Base-by-base conservation (phyloP, 2,113 vertebrate genomes). In the Noctilio leporinus region DNA sequence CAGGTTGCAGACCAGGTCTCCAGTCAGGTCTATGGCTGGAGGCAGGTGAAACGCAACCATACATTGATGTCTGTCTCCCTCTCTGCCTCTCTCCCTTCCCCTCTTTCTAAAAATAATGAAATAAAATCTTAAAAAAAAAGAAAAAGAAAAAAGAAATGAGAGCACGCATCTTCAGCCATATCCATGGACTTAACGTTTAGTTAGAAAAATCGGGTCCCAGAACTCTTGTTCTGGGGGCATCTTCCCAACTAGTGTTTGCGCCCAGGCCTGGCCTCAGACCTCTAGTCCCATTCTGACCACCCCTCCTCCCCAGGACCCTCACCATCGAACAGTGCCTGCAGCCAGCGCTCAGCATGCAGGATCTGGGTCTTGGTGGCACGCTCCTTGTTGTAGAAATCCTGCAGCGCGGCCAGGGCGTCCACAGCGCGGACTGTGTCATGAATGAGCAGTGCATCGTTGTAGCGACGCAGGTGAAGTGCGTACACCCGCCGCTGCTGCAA, bases 401-500 rank as follows among this genome's bases (percentile, higher is more conserved):
- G 86, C 22, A 99, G 98, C 43, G 89, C 93, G 7, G 35, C 53
- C 88, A 99, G 98, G 2, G 99, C 99, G 0, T 99, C 99, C 11
- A 97, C 85, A 96, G 99, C 99, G 2, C 99, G 97, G 89, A 99
- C 98, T 0, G 99, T 98, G 97, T 99, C 99, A 0, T 99, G 98
- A 97, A 99, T 98, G 84, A 99, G 98, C 97, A 99, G 94, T 0
- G 99, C 98, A 0, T 99, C 99, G 0, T 99, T 99, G 97, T 99
- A 99, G 86, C 98, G 96, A 69, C 99, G 97, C 57, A 99, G 98
- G 97, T 99, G 99, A 20, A 99, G 77, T 0, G 99, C 99, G 0
- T 99, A 99, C 70, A 98, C 98, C 4, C 99, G 97, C 0, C 72
- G 93, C 93, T 95, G n/a, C 35, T 98, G 98, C 53, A 98, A 97